Base-by-base conservation (phyloP, 1,140 invertebrate species). In the Anastrepha ludens region DNA sequence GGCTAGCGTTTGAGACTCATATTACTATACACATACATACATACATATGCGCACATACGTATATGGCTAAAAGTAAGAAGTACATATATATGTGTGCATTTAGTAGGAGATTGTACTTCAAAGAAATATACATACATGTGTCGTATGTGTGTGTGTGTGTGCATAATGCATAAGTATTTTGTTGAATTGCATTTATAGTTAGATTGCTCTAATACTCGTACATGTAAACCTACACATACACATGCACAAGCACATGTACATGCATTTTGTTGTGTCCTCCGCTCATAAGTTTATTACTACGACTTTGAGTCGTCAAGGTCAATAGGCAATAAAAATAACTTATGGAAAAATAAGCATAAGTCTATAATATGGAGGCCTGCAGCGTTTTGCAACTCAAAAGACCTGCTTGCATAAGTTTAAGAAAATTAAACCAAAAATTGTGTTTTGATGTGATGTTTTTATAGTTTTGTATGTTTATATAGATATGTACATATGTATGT, bases 141-240 rank as follows among this genome's bases (percentile, higher is more conserved):
- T 47, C 29, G 1, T 29, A 29, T 13, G 60, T 41, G 41, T 74
- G 2, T 47, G 41, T 74, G 17, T 47, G 13, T 74, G 17, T 47
- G 41, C 4, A 9, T 15, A 44, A 44, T n/a, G 3, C 67, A 47
- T 47, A 74, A 74, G 41, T 41, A 74, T 74, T 74, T 47, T 41
- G 67, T 74, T 74, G 67, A 74, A 74, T 74, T 74, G 67, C 67
- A 74, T 74, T 74, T 47, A 74, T 74, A 74, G 15, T 74, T 17
- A 74, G 39, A 74, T 74, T 44, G 39, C 67, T 44, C 6, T 74
- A 74, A 74, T 47, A 74, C 67, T 17, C 3, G 3, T 5, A 62
- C 60, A 13, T 15, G 4, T 7, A 50, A 2, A 47, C n/a, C 4
- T 8, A n/a, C 13, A 74, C 41, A 50, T 44, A 5, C 41, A 47